Evolutionary conservation across 1,140 invertebrate species (phyloP), one percentile per base, ranked within the genome.

Genomic region (Neodiprion pinetum): DNA sequence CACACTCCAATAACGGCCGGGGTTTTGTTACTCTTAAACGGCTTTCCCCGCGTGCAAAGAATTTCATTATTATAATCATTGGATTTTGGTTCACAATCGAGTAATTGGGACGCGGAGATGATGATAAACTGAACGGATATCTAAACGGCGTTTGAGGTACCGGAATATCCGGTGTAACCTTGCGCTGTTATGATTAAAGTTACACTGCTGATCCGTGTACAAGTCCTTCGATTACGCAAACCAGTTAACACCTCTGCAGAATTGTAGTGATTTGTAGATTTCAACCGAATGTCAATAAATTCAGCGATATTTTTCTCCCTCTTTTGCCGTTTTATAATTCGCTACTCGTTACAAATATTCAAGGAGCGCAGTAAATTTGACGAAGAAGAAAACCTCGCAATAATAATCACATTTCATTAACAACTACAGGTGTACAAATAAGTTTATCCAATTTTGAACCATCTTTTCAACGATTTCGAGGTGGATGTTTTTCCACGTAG

Each of bases 41-140:
- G 7, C 11, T 23, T 69, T 17, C 61, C 17, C 7, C 61, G 12
- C 17, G 61, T 17, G 7, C 17, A 65, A 65, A 65, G 61, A 14
- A 65, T 65, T 17, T 14, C 61, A 65, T 17, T 14, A 65, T 17
- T 40, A 40, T 40, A 40, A 40, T 40, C 28, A 40, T 5, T 40
- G 1, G 28, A 40, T 40, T 40, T 40, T 40, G 28, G 2, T 40
- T 40, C 5, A 14, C 61, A 65, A 65, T 14, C 12, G 61, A 14
- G 61, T 17, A 21, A 65, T 17, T 65, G 70, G 75, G 47, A 75
- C 69, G 28, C 48, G 70, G 80, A 86, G 77, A 82, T 86, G 84
- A 86, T 85, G 85, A 84, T 50, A 0, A 48, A 76, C 61, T 78
- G 85, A 86, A 86, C 81, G 81, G 85, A 85, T 86, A 85, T 84